Conservation (phyloP, 2,113 vertebrate genomes). For the Melanocharis versteri region DNA sequence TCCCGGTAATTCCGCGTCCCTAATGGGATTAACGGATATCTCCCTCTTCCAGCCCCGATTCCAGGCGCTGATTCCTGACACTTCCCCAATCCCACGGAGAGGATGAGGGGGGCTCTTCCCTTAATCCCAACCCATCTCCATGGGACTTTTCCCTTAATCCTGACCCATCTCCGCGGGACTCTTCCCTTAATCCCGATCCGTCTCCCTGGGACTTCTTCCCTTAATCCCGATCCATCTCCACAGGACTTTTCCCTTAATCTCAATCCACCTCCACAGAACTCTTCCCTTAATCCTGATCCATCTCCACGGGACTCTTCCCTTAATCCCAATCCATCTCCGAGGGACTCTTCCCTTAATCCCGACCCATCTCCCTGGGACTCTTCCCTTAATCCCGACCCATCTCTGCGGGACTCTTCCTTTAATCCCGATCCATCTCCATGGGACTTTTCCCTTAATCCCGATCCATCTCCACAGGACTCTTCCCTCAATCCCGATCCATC, state of each 20-base stretch:
- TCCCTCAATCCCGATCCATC: neutral
- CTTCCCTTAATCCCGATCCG: neutral
- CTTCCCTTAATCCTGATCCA: neutral
- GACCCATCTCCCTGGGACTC: neutral
- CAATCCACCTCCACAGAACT: slow-evolving; percentile 28
- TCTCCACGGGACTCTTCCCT: neutral
- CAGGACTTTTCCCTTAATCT: neutral
- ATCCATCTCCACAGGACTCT: slow-evolving; percentile 11
- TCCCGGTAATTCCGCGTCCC: neutral
- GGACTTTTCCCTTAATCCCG: neutral
- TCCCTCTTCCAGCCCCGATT: slow-evolving; percentile 55
- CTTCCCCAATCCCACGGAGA: neutral
- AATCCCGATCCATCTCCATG: neutral
- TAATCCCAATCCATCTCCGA: slow-evolving; percentile 1
- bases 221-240: slow-evolving; percentile 1
- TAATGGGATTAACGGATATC: slow-evolving; percentile 75
- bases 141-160: neutral
- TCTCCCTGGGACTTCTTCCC: neutral
- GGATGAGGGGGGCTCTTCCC: neutral
- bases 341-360: neutral
- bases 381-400: neutral
- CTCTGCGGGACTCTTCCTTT: neutral
- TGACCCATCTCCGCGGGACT: neutral
- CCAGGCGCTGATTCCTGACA: slow-evolving; percentile 57
- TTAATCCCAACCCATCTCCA: slow-evolving; percentile 11